A percentile compares a stretch with the other conserved stretches of the same genome.
These are phyloP conservation scores for Chironomus tepperi DNA, from an alignment of 1,140 invertebrate species.

Conservation along the genomic window DNA sequence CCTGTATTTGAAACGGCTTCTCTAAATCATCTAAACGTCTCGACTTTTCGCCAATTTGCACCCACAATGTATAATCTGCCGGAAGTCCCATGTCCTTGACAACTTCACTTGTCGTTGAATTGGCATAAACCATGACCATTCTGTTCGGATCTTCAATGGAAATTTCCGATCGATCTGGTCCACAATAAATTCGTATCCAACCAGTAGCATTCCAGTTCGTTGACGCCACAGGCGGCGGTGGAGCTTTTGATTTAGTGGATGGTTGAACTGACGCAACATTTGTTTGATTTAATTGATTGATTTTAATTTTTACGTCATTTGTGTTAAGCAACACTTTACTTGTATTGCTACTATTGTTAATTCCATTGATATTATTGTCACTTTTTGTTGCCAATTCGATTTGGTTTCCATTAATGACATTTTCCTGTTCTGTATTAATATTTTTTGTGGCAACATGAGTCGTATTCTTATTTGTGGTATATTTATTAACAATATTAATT, in stretches of 20 bases:
- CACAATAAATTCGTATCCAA: constrained; percentile 52
- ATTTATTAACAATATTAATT: constrained; percentile 22
- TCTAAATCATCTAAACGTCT: constrained; percentile 47
- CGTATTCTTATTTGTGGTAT: constrained; percentile 17
- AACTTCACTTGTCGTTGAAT: constrained; percentile 50
- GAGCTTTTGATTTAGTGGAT: neutral
- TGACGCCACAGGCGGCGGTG: neutral
- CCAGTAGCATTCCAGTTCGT: constrained; percentile 36
- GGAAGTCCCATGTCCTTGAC: constrained; percentile 49
- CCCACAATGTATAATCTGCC: constrained; percentile 50
- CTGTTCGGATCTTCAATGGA: constrained; percentile 39
- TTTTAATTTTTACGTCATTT: constrained; percentile 16
- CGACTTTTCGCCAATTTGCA: constrained; percentile 51
- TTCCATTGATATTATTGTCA: neutral
- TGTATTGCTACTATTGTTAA: neutral
- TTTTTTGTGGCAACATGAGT: neutral
- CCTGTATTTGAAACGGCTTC: constrained; percentile 50
- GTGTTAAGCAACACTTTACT: constrained; percentile 11
- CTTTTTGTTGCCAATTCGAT: neutral
- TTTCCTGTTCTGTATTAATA: constrained; percentile 3
- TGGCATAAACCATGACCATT: constrained; percentile 50
- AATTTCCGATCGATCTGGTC: constrained; percentile 43
- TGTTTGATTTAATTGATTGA: constrained; percentile 16
- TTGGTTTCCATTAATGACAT: neutral
- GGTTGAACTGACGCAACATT: constrained; percentile 10